Evolutionary conservation across 1,140 invertebrate genomes (phyloP), one percentile per base, ranked within the genome.

Genomic region (Nylanderia fulva): DNA sequence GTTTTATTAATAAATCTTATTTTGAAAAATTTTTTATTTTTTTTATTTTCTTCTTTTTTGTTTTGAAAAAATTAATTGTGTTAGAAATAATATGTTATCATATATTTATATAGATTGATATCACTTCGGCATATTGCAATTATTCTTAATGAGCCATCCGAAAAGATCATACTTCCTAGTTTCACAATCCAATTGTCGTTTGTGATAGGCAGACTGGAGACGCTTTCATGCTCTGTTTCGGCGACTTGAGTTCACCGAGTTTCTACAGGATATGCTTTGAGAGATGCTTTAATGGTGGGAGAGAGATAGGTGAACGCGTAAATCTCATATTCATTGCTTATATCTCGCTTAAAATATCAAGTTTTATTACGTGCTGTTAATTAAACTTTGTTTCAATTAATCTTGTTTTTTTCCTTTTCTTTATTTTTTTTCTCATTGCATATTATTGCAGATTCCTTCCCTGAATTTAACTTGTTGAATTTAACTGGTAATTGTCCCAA

Each of bases 151-250:
- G 72, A 68, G 29, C 18, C 3, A 52, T 48, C 56, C 24, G 71
- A 61, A 54, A 79, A 82, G 33, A 91, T 90, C 85, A 75, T 87
- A 64, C 80, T 92, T 91, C 90, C 91, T 88, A 87, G 86, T 93
- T 93, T 93, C 91, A 91, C 66, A 82, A 72, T 71, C 74, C 88
- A 85, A 87, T 82, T 89, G 88, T 92, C 88, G 85, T 77, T 87
- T 82, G 86, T 52, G 83, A 85, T 42, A 87, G 66, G 89, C 91
- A 85, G 88, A 91, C 91, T 91, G 87, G 90, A 93, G 90, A 92
- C 91, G 88, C 85, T 90, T 93, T 93, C 93, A 94, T 94, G 93
- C 93, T 94, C 93, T 94, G 92, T 93, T 94, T 94, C 88, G 91
- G 90, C 86, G 88, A 75, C 85, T 89, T 87, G 90, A 92, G 92